Base-by-base conservation (phyloP, 1,140 invertebrate species). In the Pseudomyrmex flavicornis region DNA sequence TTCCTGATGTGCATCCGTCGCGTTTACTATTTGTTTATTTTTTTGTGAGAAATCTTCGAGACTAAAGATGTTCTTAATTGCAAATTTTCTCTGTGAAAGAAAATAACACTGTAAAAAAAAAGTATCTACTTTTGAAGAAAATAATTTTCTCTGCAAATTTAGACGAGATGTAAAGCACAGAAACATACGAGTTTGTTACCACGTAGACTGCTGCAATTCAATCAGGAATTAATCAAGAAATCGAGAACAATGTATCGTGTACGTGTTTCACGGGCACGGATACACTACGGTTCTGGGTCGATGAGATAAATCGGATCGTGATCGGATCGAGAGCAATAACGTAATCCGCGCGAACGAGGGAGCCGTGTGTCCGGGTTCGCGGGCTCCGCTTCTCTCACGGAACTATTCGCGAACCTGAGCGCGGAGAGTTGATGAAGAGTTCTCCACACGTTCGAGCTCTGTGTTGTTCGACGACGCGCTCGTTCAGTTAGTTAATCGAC, bases 281-380 rank as follows among this genome's bases (percentile, higher is more conserved):
- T 88, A 75, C 35, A 35, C 35, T 44, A 59, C 75, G 56, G 74
- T 89, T 89, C 84, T 86, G 84, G 80, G 70, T 83, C 80, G 74
- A 73, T n/a, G 50, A 61, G 85, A 87, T 87, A 87, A 88, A 83
- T n/a, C 76, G 85, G 12, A 70, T 77, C 62, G 74, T 17, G 82
- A 79, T 83, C 59, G 73, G 66, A 85, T 88, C 85, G 56, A 44
- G 48, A 59, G 35, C 46, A 82, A 86, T 76, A 84, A 85, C 75
- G 85, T 76, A 87, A 87, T 82, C 75, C 61, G 77, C 59, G 65
- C 63, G 82, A 85, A 68, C 72, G 13, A 44, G 59, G 82, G 58
- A 4, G 54, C 22, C 59, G 85, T 59, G 84, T 82, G 90, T 92
- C 90, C 90, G 90, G 90, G 90, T 92, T 91, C 90, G 87, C 87